These are phyloP conservation scores for Mionectes macconnelli DNA, from an alignment of 2,113 vertebrate species.

Conservation along the genomic window DNA sequence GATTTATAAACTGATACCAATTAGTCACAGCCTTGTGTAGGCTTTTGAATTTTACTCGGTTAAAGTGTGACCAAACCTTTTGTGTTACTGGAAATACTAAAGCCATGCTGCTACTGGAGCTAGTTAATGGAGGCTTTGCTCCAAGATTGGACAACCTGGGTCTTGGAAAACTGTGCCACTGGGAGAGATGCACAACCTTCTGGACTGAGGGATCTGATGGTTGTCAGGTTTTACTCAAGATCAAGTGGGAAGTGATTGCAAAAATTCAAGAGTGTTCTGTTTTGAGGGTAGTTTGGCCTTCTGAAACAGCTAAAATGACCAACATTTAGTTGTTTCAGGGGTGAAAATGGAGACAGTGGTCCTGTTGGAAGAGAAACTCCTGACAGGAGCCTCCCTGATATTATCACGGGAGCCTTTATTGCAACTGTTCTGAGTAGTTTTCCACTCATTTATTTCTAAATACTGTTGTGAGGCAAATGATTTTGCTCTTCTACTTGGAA, in stretches of 20 bases:
- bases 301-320: neutral
- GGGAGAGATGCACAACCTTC: neutral
- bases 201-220: neutral
- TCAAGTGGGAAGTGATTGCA: neutral
- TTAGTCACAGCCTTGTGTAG: neutral
- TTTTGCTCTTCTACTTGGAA: neutral
- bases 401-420: neutral
- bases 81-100: neutral
- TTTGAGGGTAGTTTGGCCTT: neutral
- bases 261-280: neutral
- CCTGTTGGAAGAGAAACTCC: neutral
- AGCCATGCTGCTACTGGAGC: neutral
- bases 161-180: neutral
- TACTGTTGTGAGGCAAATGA: neutral
- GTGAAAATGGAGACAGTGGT: neutral
- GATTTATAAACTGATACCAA: neutral
- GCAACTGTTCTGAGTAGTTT: neutral
- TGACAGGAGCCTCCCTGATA: neutral
- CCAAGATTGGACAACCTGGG: neutral
- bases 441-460: neutral
- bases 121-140: neutral
- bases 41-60: neutral
- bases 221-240: neutral
- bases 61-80: neutral
- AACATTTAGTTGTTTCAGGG: neutral